These are phyloP conservation scores for Lacerta bilineata DNA, from an alignment of 2,797 vertebrate species.

Conservation along the genomic window DNA sequence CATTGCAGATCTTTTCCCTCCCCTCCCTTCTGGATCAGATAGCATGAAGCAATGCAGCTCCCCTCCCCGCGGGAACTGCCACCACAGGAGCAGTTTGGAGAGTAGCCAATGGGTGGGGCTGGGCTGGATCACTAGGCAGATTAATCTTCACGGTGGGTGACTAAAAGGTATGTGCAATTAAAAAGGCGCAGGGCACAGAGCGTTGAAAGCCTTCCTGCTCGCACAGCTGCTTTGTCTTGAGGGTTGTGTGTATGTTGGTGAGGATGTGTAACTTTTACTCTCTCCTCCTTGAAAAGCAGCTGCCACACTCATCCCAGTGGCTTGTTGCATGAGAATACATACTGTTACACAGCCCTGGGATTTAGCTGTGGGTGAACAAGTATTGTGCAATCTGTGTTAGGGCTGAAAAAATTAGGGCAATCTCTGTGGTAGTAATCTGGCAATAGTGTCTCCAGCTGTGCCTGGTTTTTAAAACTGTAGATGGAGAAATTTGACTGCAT, in stretches of 20 bases:
- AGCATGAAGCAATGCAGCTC: constrained; percentile 41
- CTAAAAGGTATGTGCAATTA: constrained; percentile 27
- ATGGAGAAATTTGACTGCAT: background rate
- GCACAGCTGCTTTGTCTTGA: constrained; percentile 29
- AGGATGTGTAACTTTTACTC: constrained; percentile 27
- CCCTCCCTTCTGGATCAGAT: constrained; percentile 35
- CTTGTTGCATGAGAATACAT: background rate
- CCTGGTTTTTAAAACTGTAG: background rate
- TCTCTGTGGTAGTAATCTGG: constrained; percentile 21
- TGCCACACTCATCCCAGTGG: constrained; percentile 48
- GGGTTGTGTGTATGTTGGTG: background rate
- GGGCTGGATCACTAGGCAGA: constrained; percentile 47
- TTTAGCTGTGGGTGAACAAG: background rate
- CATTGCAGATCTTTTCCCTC: constrained; percentile 68
- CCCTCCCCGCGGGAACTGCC: constrained; percentile 63
- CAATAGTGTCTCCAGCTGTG: background rate
- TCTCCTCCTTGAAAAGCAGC: constrained; percentile 50
- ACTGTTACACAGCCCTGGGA: background rate
- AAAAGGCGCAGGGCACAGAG: constrained; percentile 20
- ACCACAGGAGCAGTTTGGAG: constrained; percentile 64
- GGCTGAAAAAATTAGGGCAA: background rate
- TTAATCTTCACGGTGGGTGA: constrained; percentile 51
- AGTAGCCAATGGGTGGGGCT: constrained; percentile 67
- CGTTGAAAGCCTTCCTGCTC: constrained; percentile 46
- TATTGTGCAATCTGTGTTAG: rapidly evolving